phyloP scores from a whole-genome alignment of 2,888 invertebrate species.

The Euproctis similis region DNA sequence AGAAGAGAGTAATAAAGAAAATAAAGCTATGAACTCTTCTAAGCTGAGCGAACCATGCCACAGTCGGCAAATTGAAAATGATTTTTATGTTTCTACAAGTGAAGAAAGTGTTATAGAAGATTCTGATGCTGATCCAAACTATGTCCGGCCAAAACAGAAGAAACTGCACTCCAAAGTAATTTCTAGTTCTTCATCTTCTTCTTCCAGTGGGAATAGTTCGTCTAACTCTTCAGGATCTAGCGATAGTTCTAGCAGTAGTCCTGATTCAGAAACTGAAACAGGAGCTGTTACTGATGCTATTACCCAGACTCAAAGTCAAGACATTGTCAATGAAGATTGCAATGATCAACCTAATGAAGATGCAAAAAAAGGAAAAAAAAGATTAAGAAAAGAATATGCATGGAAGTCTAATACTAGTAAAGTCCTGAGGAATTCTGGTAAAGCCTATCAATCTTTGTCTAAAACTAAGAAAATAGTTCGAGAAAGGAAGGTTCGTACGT shows the following conservation, averaged over 20 bases:
- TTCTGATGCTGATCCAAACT: conserved; percentile 4
- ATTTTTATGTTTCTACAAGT: conserved; percentile 2
- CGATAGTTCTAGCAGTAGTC: conserved; percentile 1
- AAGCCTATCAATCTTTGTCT: background rate
- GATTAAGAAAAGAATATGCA: background rate
- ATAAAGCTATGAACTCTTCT: background rate
- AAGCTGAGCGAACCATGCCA: conserved; percentile 1
- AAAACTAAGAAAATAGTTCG: background rate
- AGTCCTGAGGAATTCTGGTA: background rate
- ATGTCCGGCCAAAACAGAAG: conserved; percentile 1
- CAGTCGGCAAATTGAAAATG: conserved; percentile 3
- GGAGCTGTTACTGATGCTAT: background rate
- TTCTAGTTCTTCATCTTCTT: background rate
- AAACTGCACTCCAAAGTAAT: background rate
- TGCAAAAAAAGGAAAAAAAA: background rate
- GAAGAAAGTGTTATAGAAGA: conserved; percentile 3
- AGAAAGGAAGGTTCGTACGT: conserved; percentile 1
- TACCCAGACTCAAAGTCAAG: background rate
- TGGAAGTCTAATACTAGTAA: background rate
- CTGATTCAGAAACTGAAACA: conserved; percentile 1
- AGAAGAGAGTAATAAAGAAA: background rate
- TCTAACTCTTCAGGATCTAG: background rate
- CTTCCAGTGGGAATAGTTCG: conserved; percentile 1
- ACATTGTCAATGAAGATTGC: background rate
- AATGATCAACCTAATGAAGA: too few species aligned